Evolutionary conservation across 2,888 invertebrate species (phyloP).

Genomic region (Athalia cordata): DNA sequence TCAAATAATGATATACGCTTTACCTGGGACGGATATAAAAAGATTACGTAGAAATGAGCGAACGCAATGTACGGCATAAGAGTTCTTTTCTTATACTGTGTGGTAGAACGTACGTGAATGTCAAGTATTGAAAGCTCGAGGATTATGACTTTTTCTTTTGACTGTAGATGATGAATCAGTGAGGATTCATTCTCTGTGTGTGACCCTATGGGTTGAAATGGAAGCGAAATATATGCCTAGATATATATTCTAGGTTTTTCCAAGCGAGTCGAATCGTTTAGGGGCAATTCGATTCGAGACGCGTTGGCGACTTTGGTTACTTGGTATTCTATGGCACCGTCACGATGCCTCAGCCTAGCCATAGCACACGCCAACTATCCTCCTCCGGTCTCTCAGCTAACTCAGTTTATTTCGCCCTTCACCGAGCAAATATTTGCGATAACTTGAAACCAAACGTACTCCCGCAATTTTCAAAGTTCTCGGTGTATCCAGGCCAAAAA

Average conservation of each 20-base stretch:
- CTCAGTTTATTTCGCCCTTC: conserved; percentile 59
- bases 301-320: conserved; percentile 49
- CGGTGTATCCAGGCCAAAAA: background rate
- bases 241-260: background rate
- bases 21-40: background rate
- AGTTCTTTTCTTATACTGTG: background rate
- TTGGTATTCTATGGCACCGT: conserved; percentile 66
- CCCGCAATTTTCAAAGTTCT: conserved; percentile 49
- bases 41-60: background rate
- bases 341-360: conserved; percentile 53
- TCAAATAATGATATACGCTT: conserved; percentile 20
- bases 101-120: background rate
- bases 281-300: conserved; percentile 41
- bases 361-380: conserved; percentile 63
- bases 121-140: background rate
- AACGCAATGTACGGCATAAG: background rate
- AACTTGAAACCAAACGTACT: conserved; percentile 59
- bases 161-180: no score
- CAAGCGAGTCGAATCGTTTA: conserved; percentile 28
- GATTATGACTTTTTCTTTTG: no score
- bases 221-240: background rate
- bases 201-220: conserved; percentile 2
- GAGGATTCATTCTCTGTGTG: background rate
- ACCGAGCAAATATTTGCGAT: conserved; percentile 69
- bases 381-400: conserved; percentile 52